These are phyloP conservation scores for Chloebia gouldiae DNA, from an alignment of 2,113 vertebrate species.

Conservation along the genomic window DNA sequence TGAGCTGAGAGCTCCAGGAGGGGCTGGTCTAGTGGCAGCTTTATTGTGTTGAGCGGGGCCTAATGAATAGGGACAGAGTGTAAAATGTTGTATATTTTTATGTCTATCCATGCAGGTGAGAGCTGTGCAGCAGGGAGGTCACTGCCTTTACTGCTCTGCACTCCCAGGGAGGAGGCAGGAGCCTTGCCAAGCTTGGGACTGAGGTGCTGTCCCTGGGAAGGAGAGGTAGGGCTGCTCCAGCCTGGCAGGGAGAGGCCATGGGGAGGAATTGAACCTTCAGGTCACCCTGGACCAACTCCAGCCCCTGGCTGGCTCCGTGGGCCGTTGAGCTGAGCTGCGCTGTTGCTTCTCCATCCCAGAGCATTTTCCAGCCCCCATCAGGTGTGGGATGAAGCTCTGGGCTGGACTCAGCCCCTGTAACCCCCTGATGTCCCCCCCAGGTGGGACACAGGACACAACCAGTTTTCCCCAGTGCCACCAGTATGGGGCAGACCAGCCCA, in stretches of 20 bases:
- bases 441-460: too few relatives aligned
- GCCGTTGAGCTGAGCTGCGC: background rate
- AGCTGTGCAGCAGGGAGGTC: background rate
- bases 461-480: background rate
- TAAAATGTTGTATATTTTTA: background rate
- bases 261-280: background rate
- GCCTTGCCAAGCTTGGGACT: background rate
- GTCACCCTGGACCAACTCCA: background rate
- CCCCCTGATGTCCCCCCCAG: background rate
- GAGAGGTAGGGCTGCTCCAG: background rate
- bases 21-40: background rate
- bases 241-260: background rate
- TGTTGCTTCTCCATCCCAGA: background rate
- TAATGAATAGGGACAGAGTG: slow-evolving; percentile 36
- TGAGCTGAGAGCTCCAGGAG: background rate
- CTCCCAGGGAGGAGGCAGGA: background rate
- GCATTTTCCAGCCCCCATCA: background rate
- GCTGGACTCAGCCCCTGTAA: background rate
- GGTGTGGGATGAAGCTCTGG: background rate
- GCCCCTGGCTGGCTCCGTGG: background rate
- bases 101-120: background rate
- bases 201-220: background rate
- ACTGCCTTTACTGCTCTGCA: background rate
- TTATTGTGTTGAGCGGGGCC: background rate
- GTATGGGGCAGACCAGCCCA: background rate